phyloP scores from a whole-genome alignment of 2,888 invertebrate species.

The Plagiodera versicolora region DNA sequence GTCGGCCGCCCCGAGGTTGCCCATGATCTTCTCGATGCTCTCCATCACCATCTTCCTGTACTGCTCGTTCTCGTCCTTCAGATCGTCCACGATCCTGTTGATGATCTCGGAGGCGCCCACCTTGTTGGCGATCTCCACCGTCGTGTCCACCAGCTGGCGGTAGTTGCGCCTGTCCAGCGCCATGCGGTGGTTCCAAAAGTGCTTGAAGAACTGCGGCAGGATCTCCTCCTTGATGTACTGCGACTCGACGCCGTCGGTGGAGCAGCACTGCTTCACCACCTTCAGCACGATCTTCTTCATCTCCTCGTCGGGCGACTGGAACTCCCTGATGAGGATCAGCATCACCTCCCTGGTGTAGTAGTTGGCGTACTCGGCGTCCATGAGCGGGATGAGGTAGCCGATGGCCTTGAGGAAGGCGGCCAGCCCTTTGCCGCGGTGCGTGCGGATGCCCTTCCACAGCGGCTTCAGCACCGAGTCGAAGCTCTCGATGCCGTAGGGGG shows the following conservation, averaged over 20 bases:
- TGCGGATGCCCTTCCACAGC: conserved; percentile 98
- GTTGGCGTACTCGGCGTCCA: conserved; percentile 99
- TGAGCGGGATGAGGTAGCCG: conserved; percentile 97
- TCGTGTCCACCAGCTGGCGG: conserved; percentile 96
- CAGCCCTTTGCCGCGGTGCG: conserved; percentile 87
- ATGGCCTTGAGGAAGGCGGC: conserved; percentile 99
- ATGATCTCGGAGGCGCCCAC: conserved; percentile 99
- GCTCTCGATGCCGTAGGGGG: conserved; percentile 99
- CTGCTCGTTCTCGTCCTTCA: conserved; percentile 99
- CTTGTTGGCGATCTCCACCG: conserved; percentile 99
- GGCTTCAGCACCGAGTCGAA: conserved; percentile 99
- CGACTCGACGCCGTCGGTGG: conserved; percentile 99
- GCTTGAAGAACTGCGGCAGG: conserved; percentile 96
- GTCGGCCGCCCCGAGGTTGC: conserved; percentile 95
- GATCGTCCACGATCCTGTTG: conserved; percentile 96
- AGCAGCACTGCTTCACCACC: conserved; percentile 99
- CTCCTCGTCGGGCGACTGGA: conserved; percentile 99
- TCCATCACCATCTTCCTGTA: conserved; percentile 99
- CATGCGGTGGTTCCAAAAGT: conserved; percentile 99
- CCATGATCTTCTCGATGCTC: conserved; percentile 98
- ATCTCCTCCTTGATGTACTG: conserved; percentile 99
- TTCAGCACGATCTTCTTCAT: conserved; percentile 99
- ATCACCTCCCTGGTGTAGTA: conserved; percentile 99
- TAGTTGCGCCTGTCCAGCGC: conserved; percentile 97
- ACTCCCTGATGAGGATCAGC: conserved; percentile 98